Evolutionary conservation across 2,113 vertebrate species (phyloP).

Genomic region (zebrafish (Danio rerio)): DNA sequence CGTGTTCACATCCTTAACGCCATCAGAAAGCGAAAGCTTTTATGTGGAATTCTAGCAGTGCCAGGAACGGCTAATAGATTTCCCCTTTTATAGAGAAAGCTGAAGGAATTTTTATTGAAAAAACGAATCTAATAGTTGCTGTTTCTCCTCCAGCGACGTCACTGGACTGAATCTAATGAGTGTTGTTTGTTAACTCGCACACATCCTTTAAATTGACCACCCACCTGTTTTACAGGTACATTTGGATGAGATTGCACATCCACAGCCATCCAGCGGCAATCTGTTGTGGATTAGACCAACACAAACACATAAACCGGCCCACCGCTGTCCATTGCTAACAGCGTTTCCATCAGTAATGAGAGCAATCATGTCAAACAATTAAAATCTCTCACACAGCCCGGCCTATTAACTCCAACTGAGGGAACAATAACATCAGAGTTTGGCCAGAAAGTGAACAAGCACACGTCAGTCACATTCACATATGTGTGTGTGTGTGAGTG

Average conservation of each 20-base stretch:
- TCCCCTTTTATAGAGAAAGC: constrained; percentile 57
- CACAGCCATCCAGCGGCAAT: constrained; percentile 52
- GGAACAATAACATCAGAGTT: neutral
- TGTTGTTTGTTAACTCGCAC: constrained; percentile 59
- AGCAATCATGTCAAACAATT: constrained; percentile 47
- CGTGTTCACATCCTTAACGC: constrained; percentile 12
- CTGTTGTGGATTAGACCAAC: constrained; percentile 59
- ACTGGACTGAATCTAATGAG: constrained; percentile 51
- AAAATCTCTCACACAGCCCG: neutral
- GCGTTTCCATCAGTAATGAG: constrained; percentile 59
- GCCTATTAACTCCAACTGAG: neutral
- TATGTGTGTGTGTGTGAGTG: neutral
- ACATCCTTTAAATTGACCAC: constrained; percentile 69
- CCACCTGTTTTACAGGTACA: constrained; percentile 70
- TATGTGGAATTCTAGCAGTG: constrained; percentile 55
- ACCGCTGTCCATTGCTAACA: constrained; percentile 55
- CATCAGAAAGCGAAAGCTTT: constrained; percentile 48
- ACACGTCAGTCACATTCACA: constrained; percentile 20
- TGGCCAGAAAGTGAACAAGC: neutral
- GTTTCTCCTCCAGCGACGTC: constrained; percentile 54
- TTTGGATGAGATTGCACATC: constrained; percentile 54
- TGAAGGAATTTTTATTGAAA: constrained; percentile 65
- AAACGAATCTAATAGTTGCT: constrained; percentile 58
- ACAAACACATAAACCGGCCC: constrained; percentile 68
- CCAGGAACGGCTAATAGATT: constrained; percentile 48